A percentile compares a stretch with the other conserved stretches of the same genome.
Conservation (phyloP, 2,113 vertebrate species). For the Erythrocercus mccallii region DNA sequence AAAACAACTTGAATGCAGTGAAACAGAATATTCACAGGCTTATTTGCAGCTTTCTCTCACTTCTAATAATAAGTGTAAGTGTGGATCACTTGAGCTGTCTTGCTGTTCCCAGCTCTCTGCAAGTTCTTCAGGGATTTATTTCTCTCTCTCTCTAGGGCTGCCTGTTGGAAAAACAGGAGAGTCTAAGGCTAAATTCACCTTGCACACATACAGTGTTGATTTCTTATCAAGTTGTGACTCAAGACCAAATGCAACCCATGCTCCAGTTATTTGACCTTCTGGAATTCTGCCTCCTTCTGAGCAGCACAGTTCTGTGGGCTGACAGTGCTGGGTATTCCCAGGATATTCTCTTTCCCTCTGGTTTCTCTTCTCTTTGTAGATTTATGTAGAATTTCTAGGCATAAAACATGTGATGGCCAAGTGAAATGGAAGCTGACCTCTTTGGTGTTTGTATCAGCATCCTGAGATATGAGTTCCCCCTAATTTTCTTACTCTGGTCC, state of each 20-base stretch:
- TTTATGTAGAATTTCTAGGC: neutral
- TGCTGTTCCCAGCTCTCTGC: neutral
- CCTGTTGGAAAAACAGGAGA: neutral
- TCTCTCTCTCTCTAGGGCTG: neutral
- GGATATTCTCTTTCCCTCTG: neutral
- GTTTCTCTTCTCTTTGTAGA: neutral
- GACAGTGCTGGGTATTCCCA: neutral
- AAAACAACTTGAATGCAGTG: neutral
- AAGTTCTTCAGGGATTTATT: neutral
- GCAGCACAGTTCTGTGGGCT: neutral
- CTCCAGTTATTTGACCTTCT: neutral
- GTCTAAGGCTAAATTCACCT: neutral
- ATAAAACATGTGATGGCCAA: neutral
- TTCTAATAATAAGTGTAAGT: slow-evolving; percentile 53
- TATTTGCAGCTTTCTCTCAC: slow-evolving; percentile 35
- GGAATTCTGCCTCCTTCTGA: neutral
- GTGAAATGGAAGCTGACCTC: neutral
- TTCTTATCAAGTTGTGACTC: neutral
- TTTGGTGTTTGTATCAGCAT: neutral
- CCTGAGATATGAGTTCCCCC: rapidly evolving
- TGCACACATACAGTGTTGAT: neutral
- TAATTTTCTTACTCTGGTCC: neutral
- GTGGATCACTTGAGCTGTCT: slow-evolving; percentile 20
- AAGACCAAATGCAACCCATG: neutral
- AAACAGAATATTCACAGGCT: slow-evolving; percentile 24